A percentile compares a stretch with the other conserved stretches of the same genome.
These are phyloP conservation scores for Etheostoma nigrum DNA, from an alignment of 2,797 vertebrate species.

Conservation along the genomic window DNA sequence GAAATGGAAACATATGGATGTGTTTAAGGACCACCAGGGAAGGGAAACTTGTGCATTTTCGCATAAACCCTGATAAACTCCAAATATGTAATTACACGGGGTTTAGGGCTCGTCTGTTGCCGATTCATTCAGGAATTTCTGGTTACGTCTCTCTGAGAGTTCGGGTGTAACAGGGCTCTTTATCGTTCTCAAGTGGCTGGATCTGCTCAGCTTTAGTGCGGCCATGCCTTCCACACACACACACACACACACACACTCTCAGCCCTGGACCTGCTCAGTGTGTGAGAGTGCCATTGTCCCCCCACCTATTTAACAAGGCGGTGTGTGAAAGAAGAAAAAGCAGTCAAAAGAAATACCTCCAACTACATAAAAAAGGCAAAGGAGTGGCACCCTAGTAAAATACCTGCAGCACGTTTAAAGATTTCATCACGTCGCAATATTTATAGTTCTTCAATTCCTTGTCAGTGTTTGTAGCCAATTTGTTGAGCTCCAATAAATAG, in stretches of 20 bases:
- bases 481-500: conserved; percentile 91
- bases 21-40: conserved; percentile 92
- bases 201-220: conserved; percentile 74
- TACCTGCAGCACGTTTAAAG: conserved; percentile 87
- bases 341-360: conserved; percentile 78
- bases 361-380: conserved; percentile 78
- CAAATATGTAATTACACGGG: conserved; percentile 91
- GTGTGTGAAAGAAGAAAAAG: conserved; percentile 81
- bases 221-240: conserved; percentile 65
- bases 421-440: conserved; percentile 85
- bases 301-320: conserved; percentile 79
- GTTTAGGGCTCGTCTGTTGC: conserved; percentile 88
- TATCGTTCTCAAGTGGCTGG: conserved; percentile 80
- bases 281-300: conserved; percentile 77
- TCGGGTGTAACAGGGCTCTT: conserved; percentile 75
- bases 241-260: conserved; percentile 55
- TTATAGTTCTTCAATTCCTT: conserved; percentile 88
- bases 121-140: conserved; percentile 88
- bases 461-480: conserved; percentile 90
- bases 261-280: conserved; percentile 66
- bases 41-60: conserved; percentile 89
- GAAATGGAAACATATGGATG: conserved; percentile 90
- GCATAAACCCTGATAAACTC: conserved; percentile 90
- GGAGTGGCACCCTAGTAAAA: conserved; percentile 82
- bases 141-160: conserved; percentile 83